Evolutionary conservation across 2,888 invertebrate species (phyloP).

Genomic region (Nebria salina): DNA sequence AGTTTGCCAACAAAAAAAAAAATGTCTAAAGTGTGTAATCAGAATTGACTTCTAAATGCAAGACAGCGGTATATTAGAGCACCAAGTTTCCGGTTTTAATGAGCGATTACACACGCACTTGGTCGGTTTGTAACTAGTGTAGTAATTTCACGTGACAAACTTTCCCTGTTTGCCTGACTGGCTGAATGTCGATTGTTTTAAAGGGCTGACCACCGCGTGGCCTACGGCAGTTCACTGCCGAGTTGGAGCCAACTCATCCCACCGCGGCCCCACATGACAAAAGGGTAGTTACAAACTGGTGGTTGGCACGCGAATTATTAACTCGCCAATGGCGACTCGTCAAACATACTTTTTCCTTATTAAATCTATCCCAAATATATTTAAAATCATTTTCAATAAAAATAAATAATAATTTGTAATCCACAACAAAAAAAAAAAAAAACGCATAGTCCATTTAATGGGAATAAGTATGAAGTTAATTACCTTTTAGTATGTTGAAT

Average conservation of each 20-base stretch:
- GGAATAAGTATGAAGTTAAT: too few relatives aligned
- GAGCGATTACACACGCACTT: not conserved
- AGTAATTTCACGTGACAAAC: constrained; percentile 16
- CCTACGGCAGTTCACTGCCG: not conserved
- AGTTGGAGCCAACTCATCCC: not conserved
- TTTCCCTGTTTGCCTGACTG: constrained; percentile 6
- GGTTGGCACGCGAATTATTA: constrained; percentile 17
- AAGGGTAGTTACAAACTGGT: constrained; percentile 6
- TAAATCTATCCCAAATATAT: too few relatives aligned
- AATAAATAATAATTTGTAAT: too few relatives aligned
- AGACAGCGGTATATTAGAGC: too few relatives aligned
- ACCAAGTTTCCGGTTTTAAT: not conserved
- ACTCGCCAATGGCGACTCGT: constrained; percentile 7
- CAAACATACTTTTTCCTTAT: not conserved
- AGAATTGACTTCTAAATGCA: too few relatives aligned
- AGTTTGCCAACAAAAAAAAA: too few relatives aligned
- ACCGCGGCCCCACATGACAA: not conserved
- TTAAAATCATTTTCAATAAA: too few relatives aligned
- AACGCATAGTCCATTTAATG: too few relatives aligned
- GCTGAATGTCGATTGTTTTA: constrained; percentile 13
- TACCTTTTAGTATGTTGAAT: too few relatives aligned
- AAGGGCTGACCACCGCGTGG: constrained; percentile 2
- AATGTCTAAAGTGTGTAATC: too few relatives aligned
- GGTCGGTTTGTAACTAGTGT: constrained; percentile 8
- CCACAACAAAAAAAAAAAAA: too few relatives aligned